Evolutionary conservation across 2,113 vertebrate species (phyloP).

Genomic region (Syngnathus floridae): DNA sequence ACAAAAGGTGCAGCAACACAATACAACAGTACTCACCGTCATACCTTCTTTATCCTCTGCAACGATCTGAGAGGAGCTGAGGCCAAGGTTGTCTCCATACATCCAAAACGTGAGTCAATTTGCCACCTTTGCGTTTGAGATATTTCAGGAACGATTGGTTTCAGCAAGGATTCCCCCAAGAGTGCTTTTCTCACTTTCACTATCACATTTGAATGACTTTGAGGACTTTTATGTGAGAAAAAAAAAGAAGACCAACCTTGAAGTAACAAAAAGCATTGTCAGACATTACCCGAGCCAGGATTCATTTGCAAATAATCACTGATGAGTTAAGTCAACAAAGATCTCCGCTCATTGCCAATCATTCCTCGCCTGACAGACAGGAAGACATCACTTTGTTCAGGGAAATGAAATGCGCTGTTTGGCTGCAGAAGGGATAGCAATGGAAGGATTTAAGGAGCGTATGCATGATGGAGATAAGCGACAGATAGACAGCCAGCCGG

Average conservation of each 20-base stretch:
- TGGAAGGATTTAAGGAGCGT: constrained; percentile 35
- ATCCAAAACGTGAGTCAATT: not conserved
- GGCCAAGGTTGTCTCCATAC: not conserved
- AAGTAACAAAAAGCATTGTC: constrained; percentile 17
- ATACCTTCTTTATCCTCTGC: too few relatives aligned
- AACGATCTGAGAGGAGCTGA: too few relatives aligned
- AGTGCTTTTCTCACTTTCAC: constrained; percentile 17
- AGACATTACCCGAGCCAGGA: constrained; percentile 5
- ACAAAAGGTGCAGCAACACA: too few relatives aligned
- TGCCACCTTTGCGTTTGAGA: not conserved
- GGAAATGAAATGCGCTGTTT: constrained; percentile 38
- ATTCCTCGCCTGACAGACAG: constrained; percentile 40
- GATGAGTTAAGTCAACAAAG: constrained; percentile 27
- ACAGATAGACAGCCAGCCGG: constrained; percentile 46
- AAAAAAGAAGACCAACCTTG: not conserved
- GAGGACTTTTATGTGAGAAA: not conserved
- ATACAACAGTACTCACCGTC: too few relatives aligned
- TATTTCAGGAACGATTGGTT: constrained; percentile 4
- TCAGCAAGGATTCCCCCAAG: not conserved
- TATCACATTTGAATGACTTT: not conserved
- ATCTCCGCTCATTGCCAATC: constrained; percentile 36
- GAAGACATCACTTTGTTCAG: constrained; percentile 41
- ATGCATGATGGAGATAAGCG: constrained; percentile 63
- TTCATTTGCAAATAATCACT: constrained; percentile 20
- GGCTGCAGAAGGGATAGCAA: constrained; percentile 3